These are phyloP conservation scores for Ectemnius cavifrons DNA, from an alignment of 2,888 invertebrate species.

Conservation along the genomic window DNA sequence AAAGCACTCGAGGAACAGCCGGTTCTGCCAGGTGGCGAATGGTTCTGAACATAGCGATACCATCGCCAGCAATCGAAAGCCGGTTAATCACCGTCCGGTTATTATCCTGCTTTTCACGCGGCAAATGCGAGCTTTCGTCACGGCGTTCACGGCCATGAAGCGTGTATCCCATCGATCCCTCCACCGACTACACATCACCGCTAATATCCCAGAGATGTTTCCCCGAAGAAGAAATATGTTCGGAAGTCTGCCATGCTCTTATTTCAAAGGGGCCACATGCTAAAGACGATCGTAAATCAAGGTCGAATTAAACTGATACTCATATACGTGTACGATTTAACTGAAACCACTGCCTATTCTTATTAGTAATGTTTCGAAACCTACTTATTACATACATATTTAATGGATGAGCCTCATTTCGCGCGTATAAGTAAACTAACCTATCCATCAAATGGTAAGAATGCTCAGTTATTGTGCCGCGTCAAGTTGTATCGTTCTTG, in stretches of 20 bases:
- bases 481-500: no score
- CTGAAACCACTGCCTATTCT: no score
- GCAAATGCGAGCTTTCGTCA: constrained; percentile 26
- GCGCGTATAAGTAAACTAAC: neutral
- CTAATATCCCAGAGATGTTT: constrained; percentile 6
- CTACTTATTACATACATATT: no score
- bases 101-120: constrained; percentile 46
- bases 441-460: no score
- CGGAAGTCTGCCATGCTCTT: neutral
- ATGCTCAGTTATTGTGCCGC: no score
- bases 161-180: constrained; percentile 3
- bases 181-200: constrained; percentile 6
- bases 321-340: no score
- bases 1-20: constrained; percentile 36
- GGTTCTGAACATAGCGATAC: constrained; percentile 45
- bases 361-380: no score
- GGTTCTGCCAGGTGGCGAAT: constrained; percentile 53
- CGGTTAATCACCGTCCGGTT: constrained; percentile 43
- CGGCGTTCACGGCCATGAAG: constrained; percentile 7
- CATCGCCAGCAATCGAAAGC: constrained; percentile 48
- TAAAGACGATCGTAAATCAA: neutral
- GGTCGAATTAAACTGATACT: constrained; percentile 2
- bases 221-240: neutral
- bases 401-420: no score
- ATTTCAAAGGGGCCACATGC: neutral